Conservation (phyloP, 2,797 vertebrate species). For the Chaetophractus vellerosus region DNA sequence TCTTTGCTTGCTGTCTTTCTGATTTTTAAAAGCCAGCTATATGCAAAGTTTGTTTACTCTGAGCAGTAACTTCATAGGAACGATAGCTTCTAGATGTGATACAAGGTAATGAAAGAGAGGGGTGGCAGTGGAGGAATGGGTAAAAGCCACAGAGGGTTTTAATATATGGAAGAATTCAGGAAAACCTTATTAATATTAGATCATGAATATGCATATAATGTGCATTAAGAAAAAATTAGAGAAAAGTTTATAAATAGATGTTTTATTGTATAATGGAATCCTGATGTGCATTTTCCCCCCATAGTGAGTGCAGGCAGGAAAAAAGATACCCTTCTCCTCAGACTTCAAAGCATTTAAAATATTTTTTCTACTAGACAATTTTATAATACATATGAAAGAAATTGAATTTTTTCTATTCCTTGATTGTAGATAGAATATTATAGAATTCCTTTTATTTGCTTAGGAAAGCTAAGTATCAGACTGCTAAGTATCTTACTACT, state of each 20-base stretch:
- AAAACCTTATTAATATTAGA: slow-evolving; percentile 39
- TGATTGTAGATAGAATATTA: neutral
- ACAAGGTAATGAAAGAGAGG: neutral
- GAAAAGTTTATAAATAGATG: slow-evolving; percentile 5
- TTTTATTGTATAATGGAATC: neutral
- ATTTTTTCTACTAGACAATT: slow-evolving; percentile 54
- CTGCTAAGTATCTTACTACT: slow-evolving; percentile 10
- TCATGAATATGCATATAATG: neutral
- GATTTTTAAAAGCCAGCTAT: slow-evolving; percentile 65
- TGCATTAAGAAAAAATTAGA: slow-evolving; percentile 2
- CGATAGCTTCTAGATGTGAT: slow-evolving; percentile 35
- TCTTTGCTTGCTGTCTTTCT: slow-evolving; percentile 75
- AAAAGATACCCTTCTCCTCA: slow-evolving; percentile 23
- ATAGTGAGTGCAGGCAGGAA: neutral
- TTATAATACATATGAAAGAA: slow-evolving; percentile 59
- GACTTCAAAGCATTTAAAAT: neutral
- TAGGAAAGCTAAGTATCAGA: slow-evolving; percentile 44
- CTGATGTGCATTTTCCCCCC: neutral
- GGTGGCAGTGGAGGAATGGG: neutral
- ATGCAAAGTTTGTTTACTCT: slow-evolving; percentile 74
- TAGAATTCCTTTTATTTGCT: slow-evolving; percentile 61
- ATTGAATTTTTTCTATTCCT: neutral
- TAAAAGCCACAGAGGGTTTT: neutral
- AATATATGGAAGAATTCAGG: slow-evolving; percentile 21
- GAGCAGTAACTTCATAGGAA: slow-evolving; percentile 40